Base-by-base conservation (phyloP, 92 coral and sea anemone species). In the Pocillopora meandrina region DNA sequence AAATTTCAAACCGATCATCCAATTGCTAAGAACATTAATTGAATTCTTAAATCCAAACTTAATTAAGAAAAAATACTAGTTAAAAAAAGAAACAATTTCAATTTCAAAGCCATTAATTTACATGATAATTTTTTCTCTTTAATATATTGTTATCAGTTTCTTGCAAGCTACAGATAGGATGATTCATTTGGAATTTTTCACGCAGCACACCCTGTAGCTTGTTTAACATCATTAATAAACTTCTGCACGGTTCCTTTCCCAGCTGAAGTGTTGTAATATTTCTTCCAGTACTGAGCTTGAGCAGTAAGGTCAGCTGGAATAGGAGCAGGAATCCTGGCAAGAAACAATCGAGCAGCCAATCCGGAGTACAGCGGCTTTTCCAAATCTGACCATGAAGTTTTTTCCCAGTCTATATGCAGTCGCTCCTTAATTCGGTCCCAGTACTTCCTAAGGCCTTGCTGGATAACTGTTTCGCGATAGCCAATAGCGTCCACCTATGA, bases 251-350 rank as follows among this genome's bases (percentile, higher is more conserved):
- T 88, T 4, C 96, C 96, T 34, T 72, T 79, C 63, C 96, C 96
- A 31, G 86, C 87, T 9, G n/a, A 78, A 35, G 95, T 89, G 82
- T 93, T 93, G 87, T 93, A 93, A 66, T 93, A 78, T 36, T 71
- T 65, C 92, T 93, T 93, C 96, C 96, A 93, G 83, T 93, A 92
- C 62, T 20, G 74, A 2, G 90, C 96, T 75, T 93, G 96, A 10
- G 87, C 71, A 58, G 9, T 23, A 42, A 93, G 72, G 65, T 93
- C 87, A 9, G 52, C 31, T 21, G 94, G 90, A 20, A 89, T 89
- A 2, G 96, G 87, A 10, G 82, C 86, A 19, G 91, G 87, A 85
- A 93, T 55, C 52, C 88, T 79, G 67, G 89, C 94, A 35, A 93
- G 82, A 34, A 85, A 84, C 52, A 93, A 83, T 58, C 96, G 94